Conservation (phyloP, 2,113 vertebrate genomes). For the Phoxinus phoxinus region DNA sequence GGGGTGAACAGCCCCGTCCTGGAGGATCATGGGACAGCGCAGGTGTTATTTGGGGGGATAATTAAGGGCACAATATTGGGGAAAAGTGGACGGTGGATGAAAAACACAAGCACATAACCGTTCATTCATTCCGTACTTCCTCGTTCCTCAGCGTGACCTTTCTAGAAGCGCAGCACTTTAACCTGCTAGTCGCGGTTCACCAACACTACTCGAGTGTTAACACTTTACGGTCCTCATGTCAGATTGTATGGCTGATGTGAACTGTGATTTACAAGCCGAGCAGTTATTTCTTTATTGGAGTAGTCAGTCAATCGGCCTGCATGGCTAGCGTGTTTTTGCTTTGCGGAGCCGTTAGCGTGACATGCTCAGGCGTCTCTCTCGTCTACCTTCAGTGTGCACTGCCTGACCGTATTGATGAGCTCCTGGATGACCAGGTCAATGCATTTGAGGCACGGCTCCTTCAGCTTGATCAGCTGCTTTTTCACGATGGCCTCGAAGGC, state of each 20-base stretch:
- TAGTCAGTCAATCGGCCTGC: too few species aligned
- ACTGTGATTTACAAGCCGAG: too few species aligned
- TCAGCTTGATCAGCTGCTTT: constrained; percentile 99
- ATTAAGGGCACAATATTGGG: not conserved
- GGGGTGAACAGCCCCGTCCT: constrained; percentile 98
- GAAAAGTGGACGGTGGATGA: constrained; percentile 2
- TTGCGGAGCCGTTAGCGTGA: not conserved
- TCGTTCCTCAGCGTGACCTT: not conserved
- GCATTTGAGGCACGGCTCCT: constrained; percentile 96
- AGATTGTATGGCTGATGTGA: not conserved
- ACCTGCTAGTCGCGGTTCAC: not conserved
- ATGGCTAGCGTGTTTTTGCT: not conserved
- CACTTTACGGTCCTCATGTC: not conserved
- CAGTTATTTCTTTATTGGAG: not conserved
- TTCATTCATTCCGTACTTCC: not conserved
- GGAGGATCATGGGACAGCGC: constrained; percentile 63
- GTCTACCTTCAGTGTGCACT: constrained; percentile 94
- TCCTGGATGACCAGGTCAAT: constrained; percentile 98
- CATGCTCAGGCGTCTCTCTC: not conserved
- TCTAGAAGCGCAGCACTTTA: not conserved
- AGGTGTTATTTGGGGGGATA: not conserved
- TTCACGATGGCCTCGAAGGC: constrained; percentile 99
- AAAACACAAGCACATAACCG: not conserved
- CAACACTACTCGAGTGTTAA: not conserved
- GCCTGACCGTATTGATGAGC: constrained; percentile 95